phyloP scores from a whole-genome alignment of 2,797 vertebrate species.

The Anolis apletophallus region DNA sequence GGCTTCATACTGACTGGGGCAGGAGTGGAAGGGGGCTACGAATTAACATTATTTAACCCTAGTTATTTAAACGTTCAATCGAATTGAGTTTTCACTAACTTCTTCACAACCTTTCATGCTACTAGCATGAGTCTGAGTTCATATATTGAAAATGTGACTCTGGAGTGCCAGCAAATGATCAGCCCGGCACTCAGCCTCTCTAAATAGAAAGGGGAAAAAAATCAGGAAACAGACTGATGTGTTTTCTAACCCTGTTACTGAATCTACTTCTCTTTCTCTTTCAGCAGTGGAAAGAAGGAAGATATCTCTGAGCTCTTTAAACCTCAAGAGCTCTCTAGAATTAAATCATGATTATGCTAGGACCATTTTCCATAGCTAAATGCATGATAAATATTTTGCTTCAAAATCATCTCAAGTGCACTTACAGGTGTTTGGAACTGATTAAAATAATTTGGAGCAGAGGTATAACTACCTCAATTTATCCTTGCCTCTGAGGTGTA shows the following conservation, averaged over 20 bases:
- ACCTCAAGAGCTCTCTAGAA: background rate
- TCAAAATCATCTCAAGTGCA: constrained; percentile 12
- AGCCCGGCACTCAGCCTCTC: background rate
- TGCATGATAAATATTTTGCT: constrained; percentile 20
- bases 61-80: background rate
- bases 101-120: background rate
- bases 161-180: background rate
- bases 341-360: background rate
- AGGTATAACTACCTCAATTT: background rate
- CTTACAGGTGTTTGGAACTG: constrained; percentile 3
- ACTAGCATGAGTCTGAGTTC: background rate
- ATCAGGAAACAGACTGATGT: background rate
- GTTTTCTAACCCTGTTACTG: background rate
- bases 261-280: background rate
- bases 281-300: background rate
- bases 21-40: too few species aligned
- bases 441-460: constrained; percentile 11
- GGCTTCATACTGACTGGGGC: too few species aligned
- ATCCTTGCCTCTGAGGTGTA: background rate
- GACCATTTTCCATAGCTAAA: too few species aligned
- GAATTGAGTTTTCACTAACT: background rate
- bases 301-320: background rate
- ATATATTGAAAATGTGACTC: too few species aligned
- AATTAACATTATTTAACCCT: too few species aligned
- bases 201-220: background rate